Base-by-base conservation (phyloP, 2,797 vertebrate genomes). In the Taeniopygia guttata region DNA sequence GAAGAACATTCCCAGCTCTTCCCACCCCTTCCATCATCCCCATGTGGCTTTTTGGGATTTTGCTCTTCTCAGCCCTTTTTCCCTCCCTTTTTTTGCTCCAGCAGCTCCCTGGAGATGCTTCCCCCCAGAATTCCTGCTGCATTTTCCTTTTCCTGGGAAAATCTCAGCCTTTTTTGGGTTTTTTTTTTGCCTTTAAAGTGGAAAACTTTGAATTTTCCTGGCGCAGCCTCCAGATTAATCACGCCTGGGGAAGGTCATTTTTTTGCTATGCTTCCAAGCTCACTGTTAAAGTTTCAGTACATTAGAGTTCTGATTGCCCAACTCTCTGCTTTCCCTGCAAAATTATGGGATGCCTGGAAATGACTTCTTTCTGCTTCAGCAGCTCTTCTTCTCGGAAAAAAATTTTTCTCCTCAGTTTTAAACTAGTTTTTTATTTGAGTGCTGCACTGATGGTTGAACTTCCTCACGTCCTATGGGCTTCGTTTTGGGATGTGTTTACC, bases 221-320 rank as follows among this genome's bases (percentile, higher is more conserved):
- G 78, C 11, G 1, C 79, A 9, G 9, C 18, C 76, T 80, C 46
- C 51, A n/a, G 42, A 84, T 93, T 42, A 45, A 90, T 91, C 77
- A 22, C 15, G 68, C 81, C 85, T 84, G 81, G 66, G 79, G 51
- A 95, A 73, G 74, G 80, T 88, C 76, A 84, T 78, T 89, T 91
- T 84, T 94, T 90, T 88, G 87, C 90, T 20, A 51, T 86, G 94
- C 93, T 94, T 88, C 88, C 84, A 94, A 91, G 92, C 96, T 86
- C 63, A 45, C 93, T 87, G 67, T 73, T 95, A 17, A 96, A 95
- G 92, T 94, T 95, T 94, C 94, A 95, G 86, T 92, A 89, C 90
- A 84, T 96, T 89, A 84, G 83, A 84, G 88, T 90, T 91, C 13
- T 86, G 85, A 94, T 93, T 96, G 92, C 90, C 84, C 91, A 93